A percentile compares a stretch with the other conserved stretches of the same genome.
Conservation (phyloP, 2,888 invertebrate genomes). For the Spicauda simplicius region DNA sequence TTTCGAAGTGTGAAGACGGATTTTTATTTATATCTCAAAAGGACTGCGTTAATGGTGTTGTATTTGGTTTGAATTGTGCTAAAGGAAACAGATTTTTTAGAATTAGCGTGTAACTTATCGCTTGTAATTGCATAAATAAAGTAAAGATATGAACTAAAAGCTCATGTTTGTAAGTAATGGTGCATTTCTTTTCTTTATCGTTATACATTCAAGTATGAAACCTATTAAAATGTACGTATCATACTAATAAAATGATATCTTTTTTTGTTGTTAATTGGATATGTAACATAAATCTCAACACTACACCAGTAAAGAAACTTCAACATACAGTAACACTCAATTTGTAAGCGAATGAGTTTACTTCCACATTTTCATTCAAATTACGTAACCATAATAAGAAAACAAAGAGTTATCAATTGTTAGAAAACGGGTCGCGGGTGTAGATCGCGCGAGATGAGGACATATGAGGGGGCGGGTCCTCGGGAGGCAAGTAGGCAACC, state of each 20-base stretch:
- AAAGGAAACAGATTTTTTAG: too few relatives aligned
- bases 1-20: slow-evolving; percentile 55
- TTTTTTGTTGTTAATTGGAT: too few relatives aligned
- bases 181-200: too few relatives aligned
- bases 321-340: too few relatives aligned
- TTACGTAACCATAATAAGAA: slow-evolving; percentile 25
- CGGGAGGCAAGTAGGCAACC: slow-evolving; percentile 69
- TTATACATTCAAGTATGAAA: too few relatives aligned
- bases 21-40: slow-evolving; percentile 20
- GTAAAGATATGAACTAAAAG: too few relatives aligned
- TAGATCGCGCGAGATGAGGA: slow-evolving; percentile 57
- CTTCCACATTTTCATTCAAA: slow-evolving; percentile 9
- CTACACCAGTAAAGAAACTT: background rate
- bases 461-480: slow-evolving; percentile 70
- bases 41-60: slow-evolving; percentile 11
- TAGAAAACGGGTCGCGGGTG: slow-evolving; percentile 40
- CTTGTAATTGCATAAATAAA: too few relatives aligned
- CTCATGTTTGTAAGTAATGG: too few relatives aligned
- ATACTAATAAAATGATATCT: too few relatives aligned
- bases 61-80: background rate
- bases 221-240: too few relatives aligned
- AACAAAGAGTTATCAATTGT: slow-evolving; percentile 38
- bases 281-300: too few relatives aligned
- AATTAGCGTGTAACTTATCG: too few relatives aligned
- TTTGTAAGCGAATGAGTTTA: background rate